phyloP scores from a whole-genome alignment of 1,140 invertebrate genomes.

The Atta cephalotes region DNA sequence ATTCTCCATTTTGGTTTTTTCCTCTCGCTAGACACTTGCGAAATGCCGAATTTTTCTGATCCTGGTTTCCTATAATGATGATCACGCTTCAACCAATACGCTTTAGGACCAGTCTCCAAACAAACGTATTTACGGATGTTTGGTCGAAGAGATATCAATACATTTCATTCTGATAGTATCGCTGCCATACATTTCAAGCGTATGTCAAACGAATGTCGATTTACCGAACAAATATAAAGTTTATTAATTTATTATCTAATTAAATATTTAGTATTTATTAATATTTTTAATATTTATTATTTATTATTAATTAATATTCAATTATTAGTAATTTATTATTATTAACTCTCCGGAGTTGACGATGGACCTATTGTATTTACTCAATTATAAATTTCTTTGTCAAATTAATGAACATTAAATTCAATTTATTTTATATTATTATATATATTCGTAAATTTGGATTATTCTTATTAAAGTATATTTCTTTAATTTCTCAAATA shows the following conservation, averaged over 20 bases:
- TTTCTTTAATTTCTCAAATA: too few species aligned
- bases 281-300: too few species aligned
- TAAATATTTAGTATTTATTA: too few species aligned
- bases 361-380: too few species aligned
- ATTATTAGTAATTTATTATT: slow-evolving; percentile 9
- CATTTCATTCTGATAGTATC: neutral
- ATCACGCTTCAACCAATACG: slow-evolving; percentile 8
- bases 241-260: too few species aligned
- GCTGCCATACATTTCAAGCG: neutral
- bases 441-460: too few species aligned
- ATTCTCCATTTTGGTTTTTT: slow-evolving; percentile 6
- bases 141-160: neutral
- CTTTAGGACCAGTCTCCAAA: slow-evolving; percentile 1
- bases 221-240: neutral
- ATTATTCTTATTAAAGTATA: too few species aligned
- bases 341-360: too few species aligned
- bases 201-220: neutral
- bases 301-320: slow-evolving; percentile 1
- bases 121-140: slow-evolving; percentile 7
- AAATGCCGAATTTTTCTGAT: slow-evolving; percentile 25
- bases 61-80: slow-evolving; percentile 1
- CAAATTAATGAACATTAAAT: too few species aligned
- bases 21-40: neutral
- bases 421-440: too few species aligned
- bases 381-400: too few species aligned